Base-by-base conservation (phyloP, 2,113 vertebrate genomes). In the Mustela nigripes region DNA sequence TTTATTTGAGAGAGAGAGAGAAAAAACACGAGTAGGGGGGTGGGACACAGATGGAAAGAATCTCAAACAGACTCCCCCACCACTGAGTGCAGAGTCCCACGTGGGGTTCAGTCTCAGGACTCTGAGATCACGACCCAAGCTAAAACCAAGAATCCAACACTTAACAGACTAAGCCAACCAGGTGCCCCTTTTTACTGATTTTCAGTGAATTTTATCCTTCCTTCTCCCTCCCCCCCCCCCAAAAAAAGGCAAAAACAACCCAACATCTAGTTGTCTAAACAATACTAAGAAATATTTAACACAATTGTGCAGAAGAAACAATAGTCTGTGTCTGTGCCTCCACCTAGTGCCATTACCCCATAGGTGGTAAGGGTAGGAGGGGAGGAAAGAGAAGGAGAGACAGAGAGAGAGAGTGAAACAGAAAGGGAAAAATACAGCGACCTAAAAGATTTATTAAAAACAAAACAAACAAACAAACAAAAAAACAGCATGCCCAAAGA, bases 161-260 rank as follows among this genome's bases (percentile, higher is more conserved):
- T 69, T 36, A 69, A 69, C 33, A 4, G 18, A 69, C 18, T n/a
- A 36, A 69, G 16, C 33, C 67, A 69, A 33, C 33, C 67, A 36
- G 33, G 16, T 21, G 18, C 18, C 67, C 67, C 67, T 91, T 71
- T 95, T 67, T 39, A 36, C 5, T 88, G 88, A 80, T 84, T 87
- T 92, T 84, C 14, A 73, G 3, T 84, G 3, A 95, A 80, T 91
- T 94, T 79, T 80, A 74, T 26, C 16, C 10, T 83, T 56, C n/a
- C 31, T 26, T 9, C 5, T 24, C 31, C n/a, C n/a, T n/a, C n/a
- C n/a, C n/a, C n/a, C n/a, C n/a, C n/a, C n/a, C n/a, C 9, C 39
- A 36, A 36, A 36, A 39, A 53, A 53, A 53, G 2, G 50, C 22
- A 74, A 39, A 45, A 88, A 39, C 81, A 62, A 7, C 22, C 11